A percentile compares a stretch with the other conserved stretches of the same genome.
Evolutionary conservation across 2,113 vertebrate genomes (phyloP).

Genomic region (Zosterops borbonicus): DNA sequence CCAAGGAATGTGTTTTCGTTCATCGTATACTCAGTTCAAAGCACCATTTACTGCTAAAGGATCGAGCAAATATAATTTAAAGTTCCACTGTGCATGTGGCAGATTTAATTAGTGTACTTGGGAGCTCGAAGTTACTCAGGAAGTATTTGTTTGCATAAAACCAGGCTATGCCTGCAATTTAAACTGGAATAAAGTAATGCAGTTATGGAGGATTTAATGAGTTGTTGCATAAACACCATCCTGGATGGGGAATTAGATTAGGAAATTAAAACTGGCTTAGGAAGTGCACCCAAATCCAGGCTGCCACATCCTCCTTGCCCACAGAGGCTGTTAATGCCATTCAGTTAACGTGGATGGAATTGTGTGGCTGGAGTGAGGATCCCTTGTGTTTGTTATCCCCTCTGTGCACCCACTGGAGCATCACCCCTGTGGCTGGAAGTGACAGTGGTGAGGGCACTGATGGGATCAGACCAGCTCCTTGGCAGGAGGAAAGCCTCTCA

Average conservation of each 20-base stretch:
- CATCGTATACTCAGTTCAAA: background rate
- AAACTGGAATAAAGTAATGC: background rate
- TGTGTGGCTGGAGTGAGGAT: background rate
- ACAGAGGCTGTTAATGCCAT: background rate
- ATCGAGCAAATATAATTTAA: conserved; percentile 44
- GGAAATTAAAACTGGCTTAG: background rate
- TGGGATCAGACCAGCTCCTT: background rate
- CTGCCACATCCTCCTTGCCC: background rate
- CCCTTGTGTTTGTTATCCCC: rapidly evolving
- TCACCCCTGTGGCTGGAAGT: rapidly evolving
- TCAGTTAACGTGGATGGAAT: background rate
- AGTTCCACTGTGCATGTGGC: conserved; percentile 41
- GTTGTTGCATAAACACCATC: conserved; percentile 21
- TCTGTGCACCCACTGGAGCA: background rate
- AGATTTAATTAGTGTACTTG: conserved; percentile 47
- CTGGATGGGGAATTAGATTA: background rate
- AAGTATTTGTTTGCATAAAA: conserved; percentile 61
- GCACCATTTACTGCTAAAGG: conserved; percentile 11
- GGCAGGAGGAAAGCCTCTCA: no score
- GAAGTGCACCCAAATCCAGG: background rate
- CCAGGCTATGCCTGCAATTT: conserved; percentile 36
- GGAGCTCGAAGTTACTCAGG: conserved; percentile 40
- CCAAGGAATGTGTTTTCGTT: background rate
- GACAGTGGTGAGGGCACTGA: rapidly evolving
- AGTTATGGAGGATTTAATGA: conserved; percentile 40